Evolutionary conservation across 2,113 vertebrate species (phyloP).

Genomic region (Cyprinodon variegatus): DNA sequence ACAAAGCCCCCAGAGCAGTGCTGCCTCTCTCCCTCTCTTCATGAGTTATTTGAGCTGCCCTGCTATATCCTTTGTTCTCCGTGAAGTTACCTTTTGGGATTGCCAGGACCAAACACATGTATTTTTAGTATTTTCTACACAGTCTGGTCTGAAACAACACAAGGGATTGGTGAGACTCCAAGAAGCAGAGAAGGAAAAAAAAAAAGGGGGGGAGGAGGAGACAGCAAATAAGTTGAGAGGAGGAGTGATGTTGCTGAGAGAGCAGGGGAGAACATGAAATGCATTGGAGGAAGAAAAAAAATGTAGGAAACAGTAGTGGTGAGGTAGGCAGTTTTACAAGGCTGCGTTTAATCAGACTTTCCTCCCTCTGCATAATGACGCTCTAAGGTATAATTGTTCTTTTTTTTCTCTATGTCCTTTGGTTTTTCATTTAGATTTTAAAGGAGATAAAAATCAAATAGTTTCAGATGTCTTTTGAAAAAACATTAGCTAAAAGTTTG

Average conservation of each 20-base stretch:
- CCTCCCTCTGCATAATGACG: slow-evolving; percentile 6
- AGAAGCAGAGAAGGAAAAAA: slow-evolving; percentile 50
- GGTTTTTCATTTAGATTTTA: slow-evolving; percentile 24
- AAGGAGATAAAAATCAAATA: slow-evolving; percentile 8
- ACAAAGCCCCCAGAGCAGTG: slow-evolving; percentile 57
- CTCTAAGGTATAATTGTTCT: slow-evolving; percentile 12
- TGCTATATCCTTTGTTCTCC: slow-evolving; percentile 71
- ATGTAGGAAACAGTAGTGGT: slow-evolving; percentile 31
- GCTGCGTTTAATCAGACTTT: slow-evolving; percentile 27
- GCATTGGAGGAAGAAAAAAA: slow-evolving; percentile 29
- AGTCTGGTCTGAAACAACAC: slow-evolving; percentile 76
- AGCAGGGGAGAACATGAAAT: slow-evolving; percentile 47
- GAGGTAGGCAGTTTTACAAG: slow-evolving; percentile 35
- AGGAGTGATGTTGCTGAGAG: slow-evolving; percentile 37
- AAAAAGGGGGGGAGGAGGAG: slow-evolving; percentile 8
- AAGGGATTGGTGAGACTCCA: slow-evolving; percentile 64
- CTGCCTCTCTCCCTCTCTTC: slow-evolving; percentile 47
- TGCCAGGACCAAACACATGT: slow-evolving; percentile 75
- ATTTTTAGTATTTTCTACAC: slow-evolving; percentile 80
- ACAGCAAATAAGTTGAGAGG: slow-evolving; percentile 42
- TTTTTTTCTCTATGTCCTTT: slow-evolving; percentile 3
- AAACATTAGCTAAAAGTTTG: neutral
- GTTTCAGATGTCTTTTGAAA: slow-evolving; percentile 16
- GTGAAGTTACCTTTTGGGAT: slow-evolving; percentile 74
- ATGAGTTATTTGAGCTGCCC: slow-evolving; percentile 70